These are phyloP conservation scores for Pachyrhynchus sulphureomaculatus DNA, from an alignment of 1,140 invertebrate genomes.

Conservation along the genomic window DNA sequence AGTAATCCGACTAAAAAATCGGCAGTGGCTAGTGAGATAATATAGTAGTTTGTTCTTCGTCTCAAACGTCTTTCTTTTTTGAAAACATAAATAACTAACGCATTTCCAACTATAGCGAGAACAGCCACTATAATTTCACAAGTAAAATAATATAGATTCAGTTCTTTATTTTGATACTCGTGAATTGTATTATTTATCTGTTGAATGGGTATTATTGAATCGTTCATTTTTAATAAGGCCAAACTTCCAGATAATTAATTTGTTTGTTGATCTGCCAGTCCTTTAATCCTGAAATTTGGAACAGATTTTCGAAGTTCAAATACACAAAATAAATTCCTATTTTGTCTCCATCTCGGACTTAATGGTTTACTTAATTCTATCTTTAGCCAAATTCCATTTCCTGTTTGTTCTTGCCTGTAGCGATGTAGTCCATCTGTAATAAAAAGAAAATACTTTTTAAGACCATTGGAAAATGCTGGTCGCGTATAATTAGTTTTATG, in stretches of 20 bases:
- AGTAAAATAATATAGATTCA: slow-evolving; percentile 69
- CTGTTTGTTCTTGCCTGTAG: background rate
- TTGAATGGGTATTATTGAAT: background rate
- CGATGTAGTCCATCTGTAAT: background rate
- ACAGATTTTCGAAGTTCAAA: background rate
- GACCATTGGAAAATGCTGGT: no score
- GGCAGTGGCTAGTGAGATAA: slow-evolving; percentile 82
- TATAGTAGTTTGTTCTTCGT: slow-evolving; percentile 87
- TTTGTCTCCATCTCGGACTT: no score
- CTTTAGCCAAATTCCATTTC: slow-evolving; percentile 11
- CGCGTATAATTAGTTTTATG: no score
- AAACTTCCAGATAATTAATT: background rate
- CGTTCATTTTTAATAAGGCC: slow-evolving; percentile 16
- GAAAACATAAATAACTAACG: slow-evolving; percentile 83
- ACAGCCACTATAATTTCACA: slow-evolving; percentile 80
- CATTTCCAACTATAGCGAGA: slow-evolving; percentile 79
- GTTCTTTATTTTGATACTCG: slow-evolving; percentile 42
- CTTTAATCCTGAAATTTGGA: background rate
- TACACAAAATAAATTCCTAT: no score
- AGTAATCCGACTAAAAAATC: slow-evolving; percentile 79
- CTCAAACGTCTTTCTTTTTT: slow-evolving; percentile 72
- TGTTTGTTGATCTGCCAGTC: background rate
- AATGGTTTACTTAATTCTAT: no score
- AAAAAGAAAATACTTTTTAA: background rate
- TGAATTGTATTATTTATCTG: background rate